Evolutionary conservation across 2,888 invertebrate species (phyloP).

Genomic region (Orthonevra nobilis): DNA sequence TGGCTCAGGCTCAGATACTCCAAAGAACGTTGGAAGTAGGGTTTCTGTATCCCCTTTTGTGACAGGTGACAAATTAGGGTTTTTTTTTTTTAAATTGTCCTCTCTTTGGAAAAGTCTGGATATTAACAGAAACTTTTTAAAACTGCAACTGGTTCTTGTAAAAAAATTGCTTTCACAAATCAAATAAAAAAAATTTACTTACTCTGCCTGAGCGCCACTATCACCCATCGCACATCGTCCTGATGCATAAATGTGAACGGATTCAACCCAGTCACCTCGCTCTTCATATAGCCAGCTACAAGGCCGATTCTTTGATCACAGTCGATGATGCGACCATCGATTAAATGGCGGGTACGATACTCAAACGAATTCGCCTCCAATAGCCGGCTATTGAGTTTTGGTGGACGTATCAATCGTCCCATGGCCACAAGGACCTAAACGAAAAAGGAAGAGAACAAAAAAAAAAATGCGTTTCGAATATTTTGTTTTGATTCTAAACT

Average conservation of each 20-base stretch:
- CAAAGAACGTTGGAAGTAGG: too few species aligned
- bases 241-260: conserved; percentile 95
- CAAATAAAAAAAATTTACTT: conserved; percentile 79
- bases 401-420: conserved; percentile 86
- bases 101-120: too few species aligned
- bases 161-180: conserved; percentile 6
- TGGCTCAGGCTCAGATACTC: too few species aligned
- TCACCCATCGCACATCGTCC: conserved; percentile 93
- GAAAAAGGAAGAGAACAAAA: too few species aligned
- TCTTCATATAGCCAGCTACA: conserved; percentile 93
- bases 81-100: too few species aligned
- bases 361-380: conserved; percentile 88
- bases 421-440: conserved; percentile 86
- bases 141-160: too few species aligned
- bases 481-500: background rate
- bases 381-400: conserved; percentile 84
- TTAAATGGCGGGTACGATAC: conserved; percentile 93
- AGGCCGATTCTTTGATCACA: conserved; percentile 95
- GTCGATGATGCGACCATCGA: conserved; percentile 93
- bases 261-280: conserved; percentile 92
- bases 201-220: conserved; percentile 93
- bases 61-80: too few species aligned
- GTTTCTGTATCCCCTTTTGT: too few species aligned
- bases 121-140: too few species aligned
- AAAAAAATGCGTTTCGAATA: background rate